phyloP scores from a whole-genome alignment of 2,113 vertebrate genomes.

The Phrynosoma blainvillii region DNA sequence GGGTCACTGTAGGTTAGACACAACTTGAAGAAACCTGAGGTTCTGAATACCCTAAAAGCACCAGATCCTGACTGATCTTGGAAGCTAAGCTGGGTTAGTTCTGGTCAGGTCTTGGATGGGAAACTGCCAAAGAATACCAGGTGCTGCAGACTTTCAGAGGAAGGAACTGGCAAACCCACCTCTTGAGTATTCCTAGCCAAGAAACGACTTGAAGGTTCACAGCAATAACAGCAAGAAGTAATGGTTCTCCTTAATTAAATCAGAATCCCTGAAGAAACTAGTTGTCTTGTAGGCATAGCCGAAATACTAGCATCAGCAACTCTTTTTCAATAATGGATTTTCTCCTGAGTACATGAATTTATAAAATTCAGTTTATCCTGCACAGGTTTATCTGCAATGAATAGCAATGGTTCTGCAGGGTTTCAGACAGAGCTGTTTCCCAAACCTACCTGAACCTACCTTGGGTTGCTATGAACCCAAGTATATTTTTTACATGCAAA shows the following conservation, averaged over 20 bases:
- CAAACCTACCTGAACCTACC: background rate
- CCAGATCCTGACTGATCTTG: too few relatives aligned
- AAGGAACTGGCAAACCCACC: too few relatives aligned
- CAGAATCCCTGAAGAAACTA: background rate
- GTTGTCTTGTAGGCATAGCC: background rate
- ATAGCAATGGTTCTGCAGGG: background rate
- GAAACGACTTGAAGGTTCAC: too few relatives aligned
- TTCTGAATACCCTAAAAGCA: too few relatives aligned
- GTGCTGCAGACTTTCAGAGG: too few relatives aligned
- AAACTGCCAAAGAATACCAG: too few relatives aligned
- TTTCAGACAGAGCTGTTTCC: background rate
- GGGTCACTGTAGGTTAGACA: too few relatives aligned
- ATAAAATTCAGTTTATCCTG: background rate
- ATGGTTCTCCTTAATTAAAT: background rate
- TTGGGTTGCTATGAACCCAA: background rate
- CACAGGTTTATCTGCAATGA: background rate
- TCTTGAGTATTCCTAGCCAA: too few relatives aligned
- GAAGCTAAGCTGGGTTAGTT: too few relatives aligned
- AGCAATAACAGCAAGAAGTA: background rate
- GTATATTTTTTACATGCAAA: background rate
- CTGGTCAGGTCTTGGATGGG: too few relatives aligned
- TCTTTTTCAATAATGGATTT: background rate
- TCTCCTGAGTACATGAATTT: background rate
- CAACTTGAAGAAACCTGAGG: too few relatives aligned
- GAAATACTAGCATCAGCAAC: background rate